phyloP scores from a whole-genome alignment of 2,888 invertebrate species.

The Epicampocera succincta region DNA sequence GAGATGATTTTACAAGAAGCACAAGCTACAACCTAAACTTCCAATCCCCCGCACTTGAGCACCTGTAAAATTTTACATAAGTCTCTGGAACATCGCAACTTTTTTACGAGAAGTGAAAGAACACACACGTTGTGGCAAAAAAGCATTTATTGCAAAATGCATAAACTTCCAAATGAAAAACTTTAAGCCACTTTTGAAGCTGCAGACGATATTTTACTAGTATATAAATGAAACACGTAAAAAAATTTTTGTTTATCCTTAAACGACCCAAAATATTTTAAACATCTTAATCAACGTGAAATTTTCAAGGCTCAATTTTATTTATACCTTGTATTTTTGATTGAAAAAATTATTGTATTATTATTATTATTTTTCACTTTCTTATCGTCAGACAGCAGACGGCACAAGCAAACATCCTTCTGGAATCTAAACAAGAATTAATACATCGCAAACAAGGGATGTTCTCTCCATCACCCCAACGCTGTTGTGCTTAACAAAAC shows the following conservation, averaged over 20 bases:
- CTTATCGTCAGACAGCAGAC: background rate
- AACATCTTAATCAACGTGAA: too few species aligned
- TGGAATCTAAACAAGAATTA: slow-evolving; percentile 3
- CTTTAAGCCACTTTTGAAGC: too few species aligned
- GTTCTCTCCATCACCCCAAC: background rate
- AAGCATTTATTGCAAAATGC: too few species aligned
- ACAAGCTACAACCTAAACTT: slow-evolving; percentile 3
- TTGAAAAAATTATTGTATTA: background rate
- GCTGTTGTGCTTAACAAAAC: slow-evolving; percentile 5
- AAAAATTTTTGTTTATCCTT: too few species aligned
- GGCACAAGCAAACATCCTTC: slow-evolving; percentile 21
- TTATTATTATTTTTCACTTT: background rate
- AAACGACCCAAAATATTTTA: too few species aligned
- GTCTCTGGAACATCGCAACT: slow-evolving; percentile 1
- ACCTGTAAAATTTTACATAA: slow-evolving; percentile 4
- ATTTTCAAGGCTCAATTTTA: too few species aligned
- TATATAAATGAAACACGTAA: too few species aligned
- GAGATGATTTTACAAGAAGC: slow-evolving; percentile 21
- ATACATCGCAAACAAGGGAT: slow-evolving; percentile 12
- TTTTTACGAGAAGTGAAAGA: background rate
- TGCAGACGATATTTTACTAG: too few species aligned
- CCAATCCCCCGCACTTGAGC: background rate
- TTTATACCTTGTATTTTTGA: too few species aligned
- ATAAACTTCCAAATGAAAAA: too few species aligned
- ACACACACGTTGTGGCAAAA: too few species aligned